phyloP scores from a whole-genome alignment of 2,797 vertebrate species.

The Platyrinchus mystaceus region DNA sequence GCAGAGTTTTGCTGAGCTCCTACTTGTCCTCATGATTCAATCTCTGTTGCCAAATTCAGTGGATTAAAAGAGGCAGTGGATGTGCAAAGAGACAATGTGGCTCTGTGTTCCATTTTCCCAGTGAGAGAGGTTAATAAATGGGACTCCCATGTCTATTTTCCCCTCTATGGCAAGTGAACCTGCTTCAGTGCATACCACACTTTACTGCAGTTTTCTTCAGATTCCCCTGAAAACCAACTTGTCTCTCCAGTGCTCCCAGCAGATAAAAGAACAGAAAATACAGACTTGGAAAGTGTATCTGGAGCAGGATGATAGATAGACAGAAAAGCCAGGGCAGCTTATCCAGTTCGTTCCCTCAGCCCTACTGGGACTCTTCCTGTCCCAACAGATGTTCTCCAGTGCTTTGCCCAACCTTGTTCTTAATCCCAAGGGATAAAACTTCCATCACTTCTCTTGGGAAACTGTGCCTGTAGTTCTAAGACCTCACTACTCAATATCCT shows the following conservation, averaged over 20 bases:
- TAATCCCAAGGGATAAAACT: not conserved
- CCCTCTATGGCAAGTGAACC: not conserved
- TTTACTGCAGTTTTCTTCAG: not conserved
- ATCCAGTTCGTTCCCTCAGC: not conserved
- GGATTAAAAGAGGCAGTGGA: not conserved
- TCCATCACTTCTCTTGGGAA: slow-evolving; percentile 7
- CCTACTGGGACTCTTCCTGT: slow-evolving; percentile 6
- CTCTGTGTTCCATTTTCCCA: not conserved
- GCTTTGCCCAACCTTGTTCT: not conserved
- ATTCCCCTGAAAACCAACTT: not conserved
- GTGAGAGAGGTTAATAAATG: not conserved
- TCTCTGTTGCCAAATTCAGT: not conserved
- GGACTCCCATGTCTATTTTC: not conserved
- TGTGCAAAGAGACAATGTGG: not conserved
- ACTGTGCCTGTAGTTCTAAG: not conserved
- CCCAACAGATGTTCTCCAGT: slow-evolving; percentile 7
- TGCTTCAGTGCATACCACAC: not conserved
- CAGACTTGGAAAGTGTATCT: not conserved
- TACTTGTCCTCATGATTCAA: not conserved
- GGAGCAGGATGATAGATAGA: slow-evolving; percentile 34
- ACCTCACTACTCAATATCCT: not conserved
- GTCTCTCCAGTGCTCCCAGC: not conserved
- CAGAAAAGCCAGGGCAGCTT: slow-evolving; percentile 9
- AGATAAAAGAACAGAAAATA: not conserved
- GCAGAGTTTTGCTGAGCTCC: not conserved